Percentiles rank a stretch among this genome's conserved stretches.
Evolutionary conservation across 2,797 vertebrate genomes (phyloP).

Genomic region (Sciaenops ocellatus): DNA sequence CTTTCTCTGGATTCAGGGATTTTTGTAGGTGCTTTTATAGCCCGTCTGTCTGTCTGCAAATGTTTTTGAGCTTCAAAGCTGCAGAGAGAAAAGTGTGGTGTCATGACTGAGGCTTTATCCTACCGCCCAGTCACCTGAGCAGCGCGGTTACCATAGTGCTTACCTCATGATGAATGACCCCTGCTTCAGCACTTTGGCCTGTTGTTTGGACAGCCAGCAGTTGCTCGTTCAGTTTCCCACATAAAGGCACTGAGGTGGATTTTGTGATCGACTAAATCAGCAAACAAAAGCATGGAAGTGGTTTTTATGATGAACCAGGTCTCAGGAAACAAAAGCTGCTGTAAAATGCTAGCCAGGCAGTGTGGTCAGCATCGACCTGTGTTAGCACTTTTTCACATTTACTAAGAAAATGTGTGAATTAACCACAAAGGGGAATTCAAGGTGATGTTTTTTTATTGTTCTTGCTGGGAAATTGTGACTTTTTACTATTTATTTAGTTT

Average conservation of each 20-base stretch:
- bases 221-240: conserved; percentile 77
- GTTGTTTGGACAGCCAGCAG: conserved; percentile 80
- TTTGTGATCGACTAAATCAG: conserved; percentile 78
- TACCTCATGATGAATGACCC: conserved; percentile 75
- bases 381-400: conserved; percentile 52
- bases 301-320: conserved; percentile 80
- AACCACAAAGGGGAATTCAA: conserved; percentile 22
- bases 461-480: conserved; percentile 12
- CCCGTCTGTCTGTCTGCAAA: conserved; percentile 25
- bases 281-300: conserved; percentile 83
- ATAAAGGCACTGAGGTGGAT: conserved; percentile 81
- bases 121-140: conserved; percentile 70
- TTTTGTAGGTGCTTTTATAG: conserved; percentile 36
- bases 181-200: conserved; percentile 84
- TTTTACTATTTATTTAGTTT: background rate
- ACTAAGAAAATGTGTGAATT: conserved; percentile 51
- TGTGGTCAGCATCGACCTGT: conserved; percentile 69
- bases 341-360: conserved; percentile 73
- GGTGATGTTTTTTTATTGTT: conserved; percentile 6
- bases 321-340: conserved; percentile 75
- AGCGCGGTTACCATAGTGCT: conserved; percentile 73
- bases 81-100: conserved; percentile 61
- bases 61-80: conserved; percentile 42
- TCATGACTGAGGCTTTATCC: conserved; percentile 72
- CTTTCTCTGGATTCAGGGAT: conserved; percentile 12